phyloP scores from a whole-genome alignment of 2,888 invertebrate genomes.

The Zootermopsis nevadensis region DNA sequence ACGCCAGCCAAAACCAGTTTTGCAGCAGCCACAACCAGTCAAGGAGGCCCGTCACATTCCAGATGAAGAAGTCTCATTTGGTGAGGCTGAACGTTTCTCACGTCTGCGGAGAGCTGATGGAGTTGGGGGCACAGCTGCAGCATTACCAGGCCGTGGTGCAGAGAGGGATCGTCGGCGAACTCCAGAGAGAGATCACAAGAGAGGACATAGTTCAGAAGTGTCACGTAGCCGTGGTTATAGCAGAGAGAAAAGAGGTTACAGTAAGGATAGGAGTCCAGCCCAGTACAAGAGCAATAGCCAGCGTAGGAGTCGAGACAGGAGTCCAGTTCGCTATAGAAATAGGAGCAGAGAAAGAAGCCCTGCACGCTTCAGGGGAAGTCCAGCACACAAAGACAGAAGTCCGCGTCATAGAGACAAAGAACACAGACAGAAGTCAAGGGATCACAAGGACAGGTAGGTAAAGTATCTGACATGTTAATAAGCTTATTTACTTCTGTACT shows the following conservation, averaged over 20 bases:
- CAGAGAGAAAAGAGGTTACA: conserved; percentile 56
- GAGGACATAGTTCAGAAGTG: conserved; percentile 57
- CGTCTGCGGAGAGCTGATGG: conserved; percentile 51
- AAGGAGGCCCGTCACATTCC: conserved; percentile 59
- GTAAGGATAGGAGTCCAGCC: conserved; percentile 53
- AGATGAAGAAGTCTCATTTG: conserved; percentile 63
- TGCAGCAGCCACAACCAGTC: conserved; percentile 57
- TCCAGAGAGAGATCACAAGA: conserved; percentile 53
- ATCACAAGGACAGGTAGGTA: conserved; percentile 60
- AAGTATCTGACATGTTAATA: background rate
- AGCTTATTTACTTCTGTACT: too few relatives aligned
- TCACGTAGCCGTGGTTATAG: conserved; percentile 58
- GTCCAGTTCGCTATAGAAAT: conserved; percentile 57
- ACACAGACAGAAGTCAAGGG: conserved; percentile 58
- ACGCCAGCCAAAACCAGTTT: conserved; percentile 50
- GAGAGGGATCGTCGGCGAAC: conserved; percentile 56
- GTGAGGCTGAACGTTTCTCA: conserved; percentile 61
- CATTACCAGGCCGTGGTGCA: conserved; percentile 56
- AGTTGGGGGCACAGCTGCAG: conserved; percentile 54
- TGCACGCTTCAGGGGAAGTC: conserved; percentile 58
- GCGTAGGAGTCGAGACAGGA: conserved; percentile 34
- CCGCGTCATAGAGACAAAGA: conserved; percentile 57
- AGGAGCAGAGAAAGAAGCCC: conserved; percentile 58
- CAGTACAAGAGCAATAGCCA: conserved; percentile 53
- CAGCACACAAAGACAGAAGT: conserved; percentile 60